Evolutionary conservation across 2,797 vertebrate species (phyloP).

Genomic region (Tragopan temminckii): DNA sequence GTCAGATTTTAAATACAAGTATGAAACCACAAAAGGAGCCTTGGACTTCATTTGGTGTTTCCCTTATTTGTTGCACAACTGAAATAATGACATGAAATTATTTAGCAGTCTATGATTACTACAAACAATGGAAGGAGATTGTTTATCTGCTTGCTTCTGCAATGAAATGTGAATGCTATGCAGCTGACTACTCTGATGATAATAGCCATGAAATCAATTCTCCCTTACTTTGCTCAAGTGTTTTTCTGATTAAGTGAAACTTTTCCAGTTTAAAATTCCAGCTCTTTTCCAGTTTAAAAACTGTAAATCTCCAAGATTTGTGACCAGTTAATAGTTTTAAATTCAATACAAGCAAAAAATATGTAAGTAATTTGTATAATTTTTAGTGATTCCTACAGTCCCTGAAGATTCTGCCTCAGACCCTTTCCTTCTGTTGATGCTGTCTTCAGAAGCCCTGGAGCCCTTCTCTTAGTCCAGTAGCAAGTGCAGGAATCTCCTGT

Average conservation of each 20-base stretch:
- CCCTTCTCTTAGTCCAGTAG: neutral
- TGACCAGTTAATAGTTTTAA: neutral
- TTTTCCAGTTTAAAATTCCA: neutral
- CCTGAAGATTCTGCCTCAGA: neutral
- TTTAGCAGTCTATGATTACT: conserved; percentile 23
- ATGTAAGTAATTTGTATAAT: neutral
- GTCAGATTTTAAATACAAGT: neutral
- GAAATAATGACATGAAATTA: conserved; percentile 29
- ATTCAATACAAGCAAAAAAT: neutral
- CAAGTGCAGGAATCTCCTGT: neutral
- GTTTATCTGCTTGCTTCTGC: conserved; percentile 18
- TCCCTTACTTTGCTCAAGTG: neutral
- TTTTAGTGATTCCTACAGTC: neutral
- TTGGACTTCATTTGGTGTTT: neutral
- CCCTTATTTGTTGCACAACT: conserved; percentile 20
- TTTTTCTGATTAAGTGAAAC: neutral
- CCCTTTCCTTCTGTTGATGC: neutral
- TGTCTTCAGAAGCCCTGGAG: neutral
- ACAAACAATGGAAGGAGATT: conserved; percentile 31
- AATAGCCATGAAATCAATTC: neutral
- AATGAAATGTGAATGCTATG: conserved; percentile 24
- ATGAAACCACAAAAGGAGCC: neutral
- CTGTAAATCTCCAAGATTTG: neutral
- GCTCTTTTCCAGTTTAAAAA: neutral
- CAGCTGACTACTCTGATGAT: neutral